Percentiles rank a stretch among this genome's conserved stretches.
Evolutionary conservation across 2,888 invertebrate genomes (phyloP).

Genomic region (Oscheius myriophilus): DNA sequence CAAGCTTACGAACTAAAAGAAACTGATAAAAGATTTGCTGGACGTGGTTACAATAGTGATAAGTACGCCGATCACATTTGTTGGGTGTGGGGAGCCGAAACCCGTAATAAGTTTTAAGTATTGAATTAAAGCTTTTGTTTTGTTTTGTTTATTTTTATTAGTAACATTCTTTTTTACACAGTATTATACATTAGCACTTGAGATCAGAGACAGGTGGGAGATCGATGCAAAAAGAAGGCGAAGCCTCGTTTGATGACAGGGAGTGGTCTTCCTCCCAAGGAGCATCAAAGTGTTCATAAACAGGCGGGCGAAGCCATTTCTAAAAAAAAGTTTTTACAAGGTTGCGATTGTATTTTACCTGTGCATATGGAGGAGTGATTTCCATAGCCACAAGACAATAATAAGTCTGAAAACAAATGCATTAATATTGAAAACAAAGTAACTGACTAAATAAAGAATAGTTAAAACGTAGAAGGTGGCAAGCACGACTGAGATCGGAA

Average conservation of each 20-base stretch:
- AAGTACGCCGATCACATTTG: too few species aligned
- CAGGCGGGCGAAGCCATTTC: constrained; percentile 44
- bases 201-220: constrained; percentile 24
- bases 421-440: neutral
- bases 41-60: too few species aligned
- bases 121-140: too few species aligned
- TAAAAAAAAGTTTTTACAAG: too few species aligned
- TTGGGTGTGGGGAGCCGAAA: too few species aligned
- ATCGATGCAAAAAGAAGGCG: constrained; percentile 6
- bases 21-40: too few species aligned
- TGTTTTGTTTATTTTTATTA: too few species aligned
- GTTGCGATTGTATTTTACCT: too few species aligned
- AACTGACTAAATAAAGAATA: constrained; percentile 53
- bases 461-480: constrained; percentile 50
- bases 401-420: constrained; percentile 38
- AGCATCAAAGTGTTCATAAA: constrained; percentile 53
- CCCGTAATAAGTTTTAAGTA: too few species aligned
- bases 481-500: constrained; percentile 42
- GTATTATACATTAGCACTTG: constrained; percentile 13
- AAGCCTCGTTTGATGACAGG: neutral
- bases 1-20: too few species aligned
- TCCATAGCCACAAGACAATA: constrained; percentile 57
- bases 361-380: constrained; percentile 11
- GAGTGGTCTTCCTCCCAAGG: constrained; percentile 46
- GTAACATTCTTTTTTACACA: neutral